Evolutionary conservation across 2,888 invertebrate genomes (phyloP).

Genomic region (Cantharis nigra): DNA sequence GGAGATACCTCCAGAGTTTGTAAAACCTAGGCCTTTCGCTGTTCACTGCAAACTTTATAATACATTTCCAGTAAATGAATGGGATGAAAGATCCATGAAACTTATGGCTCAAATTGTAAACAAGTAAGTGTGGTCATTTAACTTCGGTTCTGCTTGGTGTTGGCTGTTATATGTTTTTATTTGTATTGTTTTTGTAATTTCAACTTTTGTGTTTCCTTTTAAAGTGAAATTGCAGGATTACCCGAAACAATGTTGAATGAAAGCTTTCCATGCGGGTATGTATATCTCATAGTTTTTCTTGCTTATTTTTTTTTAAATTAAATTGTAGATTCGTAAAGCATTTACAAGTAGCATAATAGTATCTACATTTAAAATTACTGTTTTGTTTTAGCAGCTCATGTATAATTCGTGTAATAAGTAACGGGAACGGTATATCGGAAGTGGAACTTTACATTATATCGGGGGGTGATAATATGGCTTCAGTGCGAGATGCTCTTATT

Average conservation of each 20-base stretch:
- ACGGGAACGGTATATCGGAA: constrained; percentile 42
- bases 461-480: constrained; percentile 45
- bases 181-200: not conserved
- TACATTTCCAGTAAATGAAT: constrained; percentile 58
- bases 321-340: not conserved
- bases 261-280: not conserved
- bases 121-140: constrained; percentile 55
- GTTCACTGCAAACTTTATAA: constrained; percentile 65
- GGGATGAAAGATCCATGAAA: constrained; percentile 61
- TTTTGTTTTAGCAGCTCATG: not conserved
- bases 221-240: not conserved
- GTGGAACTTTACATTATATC: constrained; percentile 55
- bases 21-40: constrained; percentile 59
- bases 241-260: not conserved
- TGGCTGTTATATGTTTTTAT: not conserved
- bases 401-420: not conserved
- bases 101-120: constrained; percentile 65
- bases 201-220: not conserved
- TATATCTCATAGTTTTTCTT: not conserved
- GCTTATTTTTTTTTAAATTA: not conserved
- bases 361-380: not conserved
- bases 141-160: not conserved
- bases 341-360: not conserved
- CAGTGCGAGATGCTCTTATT: constrained; percentile 50
- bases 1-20: constrained; percentile 56